Base-by-base conservation (phyloP, 1,140 invertebrate genomes). In the Heterodera schachtii region DNA sequence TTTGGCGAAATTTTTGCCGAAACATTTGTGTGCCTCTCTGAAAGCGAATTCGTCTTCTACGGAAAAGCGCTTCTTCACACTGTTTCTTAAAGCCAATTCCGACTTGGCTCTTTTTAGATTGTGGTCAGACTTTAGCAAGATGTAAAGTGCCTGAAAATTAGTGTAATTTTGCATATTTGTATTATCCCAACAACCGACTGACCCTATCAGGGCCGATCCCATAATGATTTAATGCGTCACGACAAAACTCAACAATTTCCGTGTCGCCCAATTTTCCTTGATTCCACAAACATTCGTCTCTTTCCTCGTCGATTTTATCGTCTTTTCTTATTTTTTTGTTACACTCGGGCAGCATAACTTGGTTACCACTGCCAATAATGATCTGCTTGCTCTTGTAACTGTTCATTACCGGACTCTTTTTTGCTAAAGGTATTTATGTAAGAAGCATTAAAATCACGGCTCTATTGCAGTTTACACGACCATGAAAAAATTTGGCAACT, bases 1-100 rank as follows among this genome's bases (percentile, higher is more conserved):
- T 79, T 82, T 83, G 21, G 83, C 31, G 57, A 83, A 83, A n/a
- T 83, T 83, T 41, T 83, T 83, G 31, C 82, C 82, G 60, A 66
- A 83, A 57, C n/a, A 83, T 7, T n/a, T 73, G 7, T 76, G 64
- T 9, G 82, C 82, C 60, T 77, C 43, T 43, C 77, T 77, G 60
- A 82, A 82, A 16, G 81, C 75, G 41, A 71, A 80, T 7, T 57
- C 77, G 67, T 82, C 81, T 7, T 82, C 81, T 3, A 13, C 11
- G 9, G 44, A 79, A 7, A 81, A 81, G 21, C 41, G 16, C 49
- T 60, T 8, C 6, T 79, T 64, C 19, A 47, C 64, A 43, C 79
- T n/a, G 6, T 11, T 13, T 41, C 46, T 52, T 11, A 11, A 41
- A 7, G 31, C 3, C 16, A 80, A 41, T 13, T 74, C 57, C 9